Percentiles rank a stretch among this genome's conserved stretches.
Conservation (phyloP, 2,113 vertebrate species). For the Sisor rabdophorus region DNA sequence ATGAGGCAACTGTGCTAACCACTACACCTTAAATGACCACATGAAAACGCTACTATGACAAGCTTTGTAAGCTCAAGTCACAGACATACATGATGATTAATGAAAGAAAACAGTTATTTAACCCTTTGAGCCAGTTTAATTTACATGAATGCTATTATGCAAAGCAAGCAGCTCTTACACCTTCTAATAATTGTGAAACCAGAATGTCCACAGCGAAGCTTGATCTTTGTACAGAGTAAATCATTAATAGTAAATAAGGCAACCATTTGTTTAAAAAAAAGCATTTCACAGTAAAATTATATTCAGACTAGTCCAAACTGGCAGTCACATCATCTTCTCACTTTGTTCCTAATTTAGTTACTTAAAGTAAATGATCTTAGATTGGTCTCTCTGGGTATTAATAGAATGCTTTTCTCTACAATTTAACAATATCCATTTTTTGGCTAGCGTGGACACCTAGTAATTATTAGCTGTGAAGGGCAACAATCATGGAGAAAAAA, state of each 20-base stretch:
- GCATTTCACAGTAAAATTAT: too few species aligned
- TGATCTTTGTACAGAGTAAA: not conserved
- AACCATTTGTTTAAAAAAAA: too few species aligned
- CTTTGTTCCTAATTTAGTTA: not conserved
- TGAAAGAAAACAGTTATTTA: not conserved
- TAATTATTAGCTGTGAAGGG: constrained; percentile 16
- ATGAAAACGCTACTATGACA: too few species aligned
- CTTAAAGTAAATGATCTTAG: not conserved
- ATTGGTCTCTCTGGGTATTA: constrained; percentile 20
- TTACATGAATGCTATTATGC: not conserved
- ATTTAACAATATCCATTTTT: constrained; percentile 17
- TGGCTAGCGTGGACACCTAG: constrained; percentile 9
- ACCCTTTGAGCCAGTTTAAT: not conserved
- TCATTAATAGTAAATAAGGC: not conserved
- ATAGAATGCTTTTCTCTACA: constrained; percentile 18
- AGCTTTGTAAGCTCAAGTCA: not conserved
- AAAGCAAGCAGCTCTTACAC: not conserved
- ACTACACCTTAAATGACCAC: too few species aligned
- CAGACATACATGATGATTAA: not conserved
- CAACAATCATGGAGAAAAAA: constrained; percentile 10
- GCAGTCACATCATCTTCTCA: not conserved
- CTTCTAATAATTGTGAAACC: not conserved
- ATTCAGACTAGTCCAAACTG: constrained; percentile 20
- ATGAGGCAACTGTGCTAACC: too few species aligned
- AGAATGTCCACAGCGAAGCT: not conserved